Base-by-base conservation (phyloP, 2,797 vertebrate genomes). In the Lerista edwardsae region DNA sequence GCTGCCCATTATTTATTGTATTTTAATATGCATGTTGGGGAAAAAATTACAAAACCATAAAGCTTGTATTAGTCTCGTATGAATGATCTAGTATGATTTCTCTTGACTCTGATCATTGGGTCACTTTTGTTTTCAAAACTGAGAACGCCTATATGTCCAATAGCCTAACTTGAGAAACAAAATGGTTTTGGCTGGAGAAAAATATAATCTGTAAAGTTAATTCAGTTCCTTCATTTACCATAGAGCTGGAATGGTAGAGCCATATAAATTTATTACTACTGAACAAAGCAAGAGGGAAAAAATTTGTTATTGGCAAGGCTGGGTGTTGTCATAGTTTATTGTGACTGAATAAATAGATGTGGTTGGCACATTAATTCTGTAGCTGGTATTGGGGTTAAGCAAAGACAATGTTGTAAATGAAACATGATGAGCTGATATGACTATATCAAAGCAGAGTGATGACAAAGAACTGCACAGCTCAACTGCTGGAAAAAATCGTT, bases 371-470 rank as follows among this genome's bases (percentile, higher is more conserved):
- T 51, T 65, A 78, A 77, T 85, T 79, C 80, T 85, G 29, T 23
- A 86, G 41, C 21, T 3, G 65, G 1, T 47, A 34, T 4, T 74
- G 2, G 36, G 34, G 68, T 59, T n/a, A 91, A 84, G 80, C n/a
- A 72, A 80, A 89, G 88, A 79, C 1, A 6, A 3, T 15, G 83
- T 19, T 36, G 12, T 90, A 75, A 75, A 57, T 85, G 65, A 65
- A 14, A 31, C 12, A 62, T 27, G 44, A 74, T 77, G 39, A 82
- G 39, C 57, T 17, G 34, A 23, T 27, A 29, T 27, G 17, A 64
- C 72, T 90, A 69, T 84, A 74, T 36, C 10, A 73, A 85, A 87
- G 79, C 25, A 89, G 3, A 84, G 29, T 19, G 83, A 62, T 5
- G 29, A 8, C 64, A 74, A 27, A 74, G 44, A 81, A 51, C 74